These are phyloP conservation scores for Rhyacichthys aspro DNA, from an alignment of 2,797 vertebrate genomes.

Conservation along the genomic window DNA sequence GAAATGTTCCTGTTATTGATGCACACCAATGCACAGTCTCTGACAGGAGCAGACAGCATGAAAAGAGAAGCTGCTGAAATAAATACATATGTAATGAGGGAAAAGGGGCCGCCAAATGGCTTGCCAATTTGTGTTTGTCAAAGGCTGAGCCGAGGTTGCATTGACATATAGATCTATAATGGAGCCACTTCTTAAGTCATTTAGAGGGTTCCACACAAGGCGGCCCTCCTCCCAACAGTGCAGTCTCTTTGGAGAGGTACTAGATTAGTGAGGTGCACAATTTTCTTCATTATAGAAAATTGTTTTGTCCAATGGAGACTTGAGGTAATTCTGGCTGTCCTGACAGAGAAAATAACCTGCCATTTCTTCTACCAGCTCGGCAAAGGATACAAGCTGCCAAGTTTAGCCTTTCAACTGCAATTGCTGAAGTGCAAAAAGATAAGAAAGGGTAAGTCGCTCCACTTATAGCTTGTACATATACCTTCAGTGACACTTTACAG, in stretches of 20 bases:
- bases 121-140: conserved; percentile 75
- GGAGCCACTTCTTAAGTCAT: conserved; percentile 64
- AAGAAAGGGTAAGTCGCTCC: conserved; percentile 14
- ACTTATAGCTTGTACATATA: conserved; percentile 5
- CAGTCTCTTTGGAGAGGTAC: conserved; percentile 31
- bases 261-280: conserved; percentile 51
- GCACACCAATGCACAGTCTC: conserved; percentile 65
- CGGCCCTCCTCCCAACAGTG: conserved; percentile 26
- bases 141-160: conserved; percentile 56
- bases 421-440: conserved; percentile 28
- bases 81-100: conserved; percentile 75
- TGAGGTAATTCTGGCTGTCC: conserved; percentile 49
- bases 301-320: conserved; percentile 56
- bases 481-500: conserved; percentile 12
- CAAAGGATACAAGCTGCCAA: conserved; percentile 45
- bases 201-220: conserved; percentile 44
- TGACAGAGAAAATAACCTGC: conserved; percentile 53
- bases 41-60: conserved; percentile 72
- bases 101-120: conserved; percentile 61
- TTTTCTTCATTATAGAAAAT: conserved; percentile 66
- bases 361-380: conserved; percentile 37
- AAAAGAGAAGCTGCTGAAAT: conserved; percentile 74
- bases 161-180: conserved; percentile 72
- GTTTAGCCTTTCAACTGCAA: conserved; percentile 41
- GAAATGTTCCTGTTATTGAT: conserved; percentile 70